Conservation (phyloP, 2,113 vertebrate genomes). For the Syngnathoides biaculeatus region DNA sequence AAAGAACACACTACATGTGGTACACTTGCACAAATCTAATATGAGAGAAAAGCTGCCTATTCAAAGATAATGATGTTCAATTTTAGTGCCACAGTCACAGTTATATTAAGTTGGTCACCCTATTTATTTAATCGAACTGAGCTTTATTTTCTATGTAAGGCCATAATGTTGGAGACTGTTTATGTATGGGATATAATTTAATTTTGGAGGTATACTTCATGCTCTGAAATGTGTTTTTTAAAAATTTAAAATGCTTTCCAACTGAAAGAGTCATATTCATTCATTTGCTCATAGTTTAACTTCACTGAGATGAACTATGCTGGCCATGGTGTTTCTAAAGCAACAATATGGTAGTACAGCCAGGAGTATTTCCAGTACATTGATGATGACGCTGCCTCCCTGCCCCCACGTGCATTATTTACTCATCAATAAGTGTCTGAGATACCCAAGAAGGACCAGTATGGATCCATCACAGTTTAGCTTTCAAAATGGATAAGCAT, state of each 20-base stretch:
- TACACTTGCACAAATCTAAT: not conserved
- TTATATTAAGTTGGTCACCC: not conserved
- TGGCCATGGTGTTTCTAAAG: not conserved
- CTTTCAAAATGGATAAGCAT: slow-evolving; percentile 11
- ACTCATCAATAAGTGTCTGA: slow-evolving; percentile 26
- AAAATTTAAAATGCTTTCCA: no score
- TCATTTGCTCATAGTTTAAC: not conserved
- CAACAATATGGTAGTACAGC: not conserved
- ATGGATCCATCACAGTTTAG: slow-evolving; percentile 29
- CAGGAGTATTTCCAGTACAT: not conserved
- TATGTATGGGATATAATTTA: not conserved
- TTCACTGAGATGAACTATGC: not conserved
- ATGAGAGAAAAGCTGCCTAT: not conserved
- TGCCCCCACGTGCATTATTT: slow-evolving; percentile 10
- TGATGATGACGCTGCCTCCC: slow-evolving; percentile 9
- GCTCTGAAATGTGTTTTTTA: no score
- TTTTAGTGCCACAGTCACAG: not conserved
- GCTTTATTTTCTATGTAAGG: not conserved
- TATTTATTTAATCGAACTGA: not conserved
- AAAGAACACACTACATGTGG: slow-evolving; percentile 12
- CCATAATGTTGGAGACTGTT: not conserved
- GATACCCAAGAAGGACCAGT: slow-evolving; percentile 8
- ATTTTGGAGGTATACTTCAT: not conserved
- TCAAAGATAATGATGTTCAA: not conserved
- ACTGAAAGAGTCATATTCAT: not conserved